Conservation (phyloP, 2,113 vertebrate genomes). For the Egretta garzetta region DNA sequence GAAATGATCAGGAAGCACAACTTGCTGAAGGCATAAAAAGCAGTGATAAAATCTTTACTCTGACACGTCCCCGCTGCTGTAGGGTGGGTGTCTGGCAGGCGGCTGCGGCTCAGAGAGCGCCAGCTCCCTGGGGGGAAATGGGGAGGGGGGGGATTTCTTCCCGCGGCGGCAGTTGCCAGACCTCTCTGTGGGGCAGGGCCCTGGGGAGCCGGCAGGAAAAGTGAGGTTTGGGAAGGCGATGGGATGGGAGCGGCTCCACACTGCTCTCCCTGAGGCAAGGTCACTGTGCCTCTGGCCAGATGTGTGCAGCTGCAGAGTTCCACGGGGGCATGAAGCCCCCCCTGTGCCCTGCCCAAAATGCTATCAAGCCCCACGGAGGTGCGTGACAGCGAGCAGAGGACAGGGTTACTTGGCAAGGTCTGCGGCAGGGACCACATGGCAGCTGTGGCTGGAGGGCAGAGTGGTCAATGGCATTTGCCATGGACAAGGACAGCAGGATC, state of each 20-base stretch:
- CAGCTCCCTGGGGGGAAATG: neutral
- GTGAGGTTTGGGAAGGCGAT: neutral
- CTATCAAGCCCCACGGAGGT: neutral
- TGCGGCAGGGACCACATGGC: neutral
- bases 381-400: neutral
- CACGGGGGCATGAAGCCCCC: neutral
- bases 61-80: rapidly evolving
- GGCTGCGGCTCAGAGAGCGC: neutral
- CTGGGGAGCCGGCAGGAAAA: neutral
- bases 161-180: too few species aligned
- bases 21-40: neutral
- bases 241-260: neutral
- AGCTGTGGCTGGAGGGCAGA: neutral
- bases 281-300: neutral
- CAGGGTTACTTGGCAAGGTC: neutral
- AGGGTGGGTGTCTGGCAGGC: neutral
- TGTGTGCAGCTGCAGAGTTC: neutral
- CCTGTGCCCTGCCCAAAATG: neutral
- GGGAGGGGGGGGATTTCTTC: too few species aligned
- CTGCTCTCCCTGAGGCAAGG: too few species aligned
- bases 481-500: neutral
- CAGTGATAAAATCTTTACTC: neutral
- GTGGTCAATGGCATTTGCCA: neutral
- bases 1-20: neutral
- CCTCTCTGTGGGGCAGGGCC: neutral